Base-by-base conservation (phyloP, 2,797 vertebrate species). In the Chanos chanos region DNA sequence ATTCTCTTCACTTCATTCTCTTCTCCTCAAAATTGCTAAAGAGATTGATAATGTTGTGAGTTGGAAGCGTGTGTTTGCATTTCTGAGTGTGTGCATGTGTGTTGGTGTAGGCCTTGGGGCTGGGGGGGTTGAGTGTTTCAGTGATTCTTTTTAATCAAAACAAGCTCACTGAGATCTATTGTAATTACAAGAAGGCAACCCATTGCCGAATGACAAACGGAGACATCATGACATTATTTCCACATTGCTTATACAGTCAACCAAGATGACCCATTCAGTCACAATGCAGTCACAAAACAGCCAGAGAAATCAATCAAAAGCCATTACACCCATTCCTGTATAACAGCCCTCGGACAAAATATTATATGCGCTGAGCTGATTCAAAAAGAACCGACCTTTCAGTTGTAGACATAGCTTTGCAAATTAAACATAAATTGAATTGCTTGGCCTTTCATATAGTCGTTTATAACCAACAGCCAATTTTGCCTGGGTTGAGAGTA, bases 261-360 rank as follows among this genome's bases (percentile, higher is more conserved):
- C 50, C 7, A 24, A 70, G 51, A 66, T 61, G n/a, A n/a, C 43
- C 40, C 41, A 25, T 57, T 44, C 57, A 53, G 40, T 30, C 28
- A 34, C 16, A 19, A 33, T n/a, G 21, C 22, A 74, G 73, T n/a
- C n/a, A n/a, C n/a, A 73, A 66, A 30, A 39, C 40, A 50, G 52
- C 57, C 55, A 73, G 67, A 44, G 55, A 78, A 80, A 75, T 78
- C 75, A 74, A 76, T 78, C 51, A 40, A 30, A 10, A 22, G 53
- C 58, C 57, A 68, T 76, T 74, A 60, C 55, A 47, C 55, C 27
- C 55, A 27, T 65, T 60, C 72, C 64, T 63, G 70, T 31, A 50
- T 19, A 37, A 56, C 19, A 28, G 51, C 28, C 64, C 49, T 51
- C 50, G 45, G 36, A 75, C 40, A 67, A 52, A 67, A 76, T 68